Evolutionary conservation across 2,888 invertebrate species (phyloP).

Genomic region (Amblyteles armatorius): DNA sequence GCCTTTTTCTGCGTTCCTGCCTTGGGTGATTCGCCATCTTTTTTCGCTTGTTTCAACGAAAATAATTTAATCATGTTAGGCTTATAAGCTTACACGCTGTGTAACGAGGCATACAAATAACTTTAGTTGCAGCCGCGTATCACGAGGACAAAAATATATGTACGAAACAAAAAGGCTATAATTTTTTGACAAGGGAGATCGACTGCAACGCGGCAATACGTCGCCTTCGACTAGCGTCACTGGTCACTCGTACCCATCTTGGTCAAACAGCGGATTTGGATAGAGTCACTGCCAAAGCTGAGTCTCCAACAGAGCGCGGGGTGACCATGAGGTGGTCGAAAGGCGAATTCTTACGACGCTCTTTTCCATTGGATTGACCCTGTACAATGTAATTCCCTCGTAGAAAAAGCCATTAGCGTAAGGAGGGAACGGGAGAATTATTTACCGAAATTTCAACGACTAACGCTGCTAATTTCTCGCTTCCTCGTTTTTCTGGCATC

Average conservation of each 20-base stretch:
- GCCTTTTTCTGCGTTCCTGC: slow-evolving; percentile 94
- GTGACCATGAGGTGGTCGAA: too few relatives aligned
- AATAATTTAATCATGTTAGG: slow-evolving; percentile 97
- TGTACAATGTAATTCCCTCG: too few relatives aligned
- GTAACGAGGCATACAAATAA: slow-evolving; percentile 73
- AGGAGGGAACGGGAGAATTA: too few relatives aligned
- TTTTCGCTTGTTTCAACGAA: slow-evolving; percentile 99
- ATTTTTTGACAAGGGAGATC: slow-evolving; percentile 71
- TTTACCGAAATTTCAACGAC: too few relatives aligned
- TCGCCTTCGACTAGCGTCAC: slow-evolving; percentile 68
- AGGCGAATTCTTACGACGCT: too few relatives aligned
- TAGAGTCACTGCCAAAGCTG: slow-evolving; percentile 4
- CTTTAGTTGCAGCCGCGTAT: slow-evolving; percentile 41
- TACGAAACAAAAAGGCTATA: slow-evolving; percentile 63
- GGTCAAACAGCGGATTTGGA: background rate
- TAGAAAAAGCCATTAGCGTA: too few relatives aligned
- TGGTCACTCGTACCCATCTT: slow-evolving; percentile 42
- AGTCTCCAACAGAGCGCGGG: slow-evolving; percentile 1
- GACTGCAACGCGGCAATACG: slow-evolving; percentile 65
- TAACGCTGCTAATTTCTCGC: too few relatives aligned
- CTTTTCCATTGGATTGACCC: too few relatives aligned
- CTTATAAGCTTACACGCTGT: slow-evolving; percentile 69
- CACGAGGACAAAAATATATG: slow-evolving; percentile 60
- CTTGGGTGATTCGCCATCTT: slow-evolving; percentile 96
- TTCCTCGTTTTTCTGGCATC: too few relatives aligned